Conservation (phyloP, 2,888 invertebrate species). For the Maniola hyperantus region DNA sequence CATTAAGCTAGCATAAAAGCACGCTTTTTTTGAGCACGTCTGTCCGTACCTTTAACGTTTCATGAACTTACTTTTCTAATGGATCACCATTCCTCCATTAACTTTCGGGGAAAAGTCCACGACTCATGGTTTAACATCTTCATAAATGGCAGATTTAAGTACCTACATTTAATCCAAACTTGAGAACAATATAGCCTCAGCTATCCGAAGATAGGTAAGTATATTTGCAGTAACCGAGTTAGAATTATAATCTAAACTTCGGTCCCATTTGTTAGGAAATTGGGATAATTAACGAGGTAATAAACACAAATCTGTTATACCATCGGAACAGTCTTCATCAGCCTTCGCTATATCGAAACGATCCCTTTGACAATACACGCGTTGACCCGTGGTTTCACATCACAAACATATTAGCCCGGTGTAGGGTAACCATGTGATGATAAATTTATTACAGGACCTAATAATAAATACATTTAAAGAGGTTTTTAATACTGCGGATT, state of each 20-base stretch:
- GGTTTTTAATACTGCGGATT: neutral
- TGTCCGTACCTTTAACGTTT: too few relatives aligned
- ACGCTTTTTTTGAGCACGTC: too few relatives aligned
- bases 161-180: too few relatives aligned
- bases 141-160: too few relatives aligned
- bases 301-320: slow-evolving; percentile 5
- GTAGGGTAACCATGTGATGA: neutral
- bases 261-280: neutral
- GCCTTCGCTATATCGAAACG: slow-evolving; percentile 15
- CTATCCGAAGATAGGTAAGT: too few relatives aligned
- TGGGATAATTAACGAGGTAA: neutral
- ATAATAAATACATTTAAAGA: neutral
- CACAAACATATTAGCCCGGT: slow-evolving; percentile 38
- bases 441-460: neutral
- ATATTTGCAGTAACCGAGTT: neutral
- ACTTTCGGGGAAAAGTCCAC: too few relatives aligned
- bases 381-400: slow-evolving; percentile 37
- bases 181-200: too few relatives aligned
- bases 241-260: neutral
- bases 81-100: too few relatives aligned
- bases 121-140: too few relatives aligned
- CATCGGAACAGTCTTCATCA: slow-evolving; percentile 7
- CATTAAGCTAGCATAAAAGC: too few relatives aligned
- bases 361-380: slow-evolving; percentile 31
- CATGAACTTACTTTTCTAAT: too few relatives aligned